phyloP scores from a whole-genome alignment of 2,797 vertebrate species.

The Coranthus polyacanthus region DNA sequence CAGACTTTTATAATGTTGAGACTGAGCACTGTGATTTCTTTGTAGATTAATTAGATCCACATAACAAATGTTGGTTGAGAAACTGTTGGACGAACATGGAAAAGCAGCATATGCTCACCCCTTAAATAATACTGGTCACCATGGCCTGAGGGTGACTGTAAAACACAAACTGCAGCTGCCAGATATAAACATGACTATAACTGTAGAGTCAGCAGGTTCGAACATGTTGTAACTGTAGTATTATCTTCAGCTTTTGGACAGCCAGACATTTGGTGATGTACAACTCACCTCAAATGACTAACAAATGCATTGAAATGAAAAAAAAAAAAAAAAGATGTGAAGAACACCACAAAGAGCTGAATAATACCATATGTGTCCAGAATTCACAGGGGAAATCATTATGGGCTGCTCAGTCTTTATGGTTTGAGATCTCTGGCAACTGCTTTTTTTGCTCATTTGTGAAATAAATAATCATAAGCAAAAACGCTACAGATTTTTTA shows the following conservation, averaged over 20 bases:
- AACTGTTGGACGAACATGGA: conserved; percentile 10
- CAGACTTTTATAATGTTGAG: conserved; percentile 1
- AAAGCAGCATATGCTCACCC: conserved; percentile 2
- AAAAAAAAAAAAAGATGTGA: conserved; percentile 33
- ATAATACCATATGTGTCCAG: conserved; percentile 45
- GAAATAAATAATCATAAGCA: conserved; percentile 1
- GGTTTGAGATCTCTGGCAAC: conserved; percentile 26
- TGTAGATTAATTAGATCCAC: conserved; percentile 6
- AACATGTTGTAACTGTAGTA: conserved; percentile 46
- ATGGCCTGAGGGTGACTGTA: conserved; percentile 36
- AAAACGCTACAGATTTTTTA: neutral
- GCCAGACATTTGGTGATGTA: conserved; percentile 45
- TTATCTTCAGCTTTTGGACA: conserved; percentile 46
- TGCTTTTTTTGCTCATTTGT: conserved; percentile 1
- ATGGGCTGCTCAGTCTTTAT: conserved; percentile 32
- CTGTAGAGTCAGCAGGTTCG: conserved; percentile 46
- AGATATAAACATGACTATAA: conserved; percentile 49
- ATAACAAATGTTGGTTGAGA: conserved; percentile 1
- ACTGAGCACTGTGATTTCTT: conserved; percentile 1
- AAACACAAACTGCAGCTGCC: conserved; percentile 64
- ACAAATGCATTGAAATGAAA: conserved; percentile 35
- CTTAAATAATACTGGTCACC: conserved; percentile 15
- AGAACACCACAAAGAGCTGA: conserved; percentile 37
- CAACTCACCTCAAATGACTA: conserved; percentile 44
- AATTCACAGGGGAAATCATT: conserved; percentile 40